Base-by-base conservation (phyloP, 2,797 vertebrate genomes). In the Phalanger gymnotis region DNA sequence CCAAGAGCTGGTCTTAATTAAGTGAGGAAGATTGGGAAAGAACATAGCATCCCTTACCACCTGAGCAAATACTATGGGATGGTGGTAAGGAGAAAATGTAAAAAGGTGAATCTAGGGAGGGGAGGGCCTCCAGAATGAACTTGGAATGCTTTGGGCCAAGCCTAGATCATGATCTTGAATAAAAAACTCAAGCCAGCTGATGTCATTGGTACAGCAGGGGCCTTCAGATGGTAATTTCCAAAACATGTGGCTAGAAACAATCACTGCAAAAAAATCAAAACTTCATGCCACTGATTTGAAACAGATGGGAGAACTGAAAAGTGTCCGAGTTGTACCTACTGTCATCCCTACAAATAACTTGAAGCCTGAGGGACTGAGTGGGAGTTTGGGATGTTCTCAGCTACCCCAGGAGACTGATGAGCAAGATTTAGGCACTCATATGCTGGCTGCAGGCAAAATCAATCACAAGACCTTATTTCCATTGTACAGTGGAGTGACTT, bases 291-390 rank as follows among this genome's bases (percentile, higher is more conserved):
- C 22, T 91, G 92, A 96, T 94, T 93, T 12, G 58, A 97, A 97
- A 95, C 97, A 95, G 96, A 93, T 87, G 96, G 92, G 2, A 94
- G 91, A 61, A 61, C 92, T n/a, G 93, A 95, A 92, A 87, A 53
- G 91, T 14, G 31, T 94, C 93, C 30, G 73, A 87, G 73, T 87
- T 51, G 73, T 87, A 87, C 73, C 73, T 87, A 87, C 73, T 87
- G 73, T 87, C 73, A 87, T 87, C 58, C 73, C 91, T 4, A 0
- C 89, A 9, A 73, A n/a, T 2, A 55, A 93, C 3, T 0, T 16
- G 47, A 16, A 58, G 91, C 90, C 91, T 1, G 1, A 0, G 34
- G 93, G 58, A 2, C 1, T 52, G 40, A 90, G 47, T 14, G 1
- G 0, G 2, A 30, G 0, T 5, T 61, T 93, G 31, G 54, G 5